Conservation (phyloP, 2,797 vertebrate species). For the Hoplostethus mediterraneus region DNA sequence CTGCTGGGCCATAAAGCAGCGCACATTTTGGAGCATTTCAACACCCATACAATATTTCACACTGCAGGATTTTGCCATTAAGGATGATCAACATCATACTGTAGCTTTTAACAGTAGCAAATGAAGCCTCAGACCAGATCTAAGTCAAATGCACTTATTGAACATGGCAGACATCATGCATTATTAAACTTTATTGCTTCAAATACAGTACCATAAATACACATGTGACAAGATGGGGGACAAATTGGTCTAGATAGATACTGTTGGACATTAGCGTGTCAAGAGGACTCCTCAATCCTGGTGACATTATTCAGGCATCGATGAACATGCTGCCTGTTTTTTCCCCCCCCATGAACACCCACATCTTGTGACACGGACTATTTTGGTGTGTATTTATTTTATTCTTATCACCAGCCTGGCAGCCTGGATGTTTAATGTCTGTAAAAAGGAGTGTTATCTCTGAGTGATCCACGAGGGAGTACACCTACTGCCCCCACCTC, state of each 20-base stretch:
- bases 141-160: neutral
- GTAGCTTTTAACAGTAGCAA: no score
- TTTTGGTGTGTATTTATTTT: neutral
- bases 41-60: conserved; percentile 13
- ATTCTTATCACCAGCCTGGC: neutral
- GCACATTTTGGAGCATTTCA: conserved; percentile 13
- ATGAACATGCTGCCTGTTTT: neutral
- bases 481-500: conserved; percentile 46
- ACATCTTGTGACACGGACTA: conserved; percentile 29
- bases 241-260: conserved; percentile 32
- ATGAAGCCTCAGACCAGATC: neutral
- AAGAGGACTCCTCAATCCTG: conserved; percentile 12
- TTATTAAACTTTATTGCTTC: conserved; percentile 12
- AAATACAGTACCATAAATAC: conserved; percentile 19
- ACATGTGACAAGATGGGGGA: conserved; percentile 13
- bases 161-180: no score
- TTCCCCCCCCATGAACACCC: neutral
- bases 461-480: conserved; percentile 40
- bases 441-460: conserved; percentile 39
- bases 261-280: conserved; percentile 26
- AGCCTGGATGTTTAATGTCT: conserved; percentile 33
- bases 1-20: neutral
- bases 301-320: neutral
- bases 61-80: neutral
- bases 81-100: neutral